Evolutionary conservation across 1,140 invertebrate species (phyloP).

Genomic region (Caenorhabditis briggsae): DNA sequence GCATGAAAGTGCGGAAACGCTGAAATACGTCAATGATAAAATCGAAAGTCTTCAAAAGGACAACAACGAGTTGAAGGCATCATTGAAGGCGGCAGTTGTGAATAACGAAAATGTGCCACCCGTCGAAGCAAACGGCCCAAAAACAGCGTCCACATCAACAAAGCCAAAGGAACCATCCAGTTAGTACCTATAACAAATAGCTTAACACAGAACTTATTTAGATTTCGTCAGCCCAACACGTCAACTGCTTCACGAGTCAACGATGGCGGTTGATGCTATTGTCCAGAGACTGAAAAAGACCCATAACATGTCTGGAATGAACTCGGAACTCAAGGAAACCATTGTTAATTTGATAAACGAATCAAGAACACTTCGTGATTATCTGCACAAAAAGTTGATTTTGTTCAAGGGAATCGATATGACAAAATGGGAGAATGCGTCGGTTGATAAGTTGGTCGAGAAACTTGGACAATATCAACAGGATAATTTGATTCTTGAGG

Average conservation of each 20-base stretch:
- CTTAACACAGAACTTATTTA: not conserved
- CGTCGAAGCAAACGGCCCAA: no score
- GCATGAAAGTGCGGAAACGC: not conserved
- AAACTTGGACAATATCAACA: constrained; percentile 14
- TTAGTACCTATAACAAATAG: no score
- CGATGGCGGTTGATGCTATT: constrained; percentile 20
- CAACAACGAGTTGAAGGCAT: not conserved
- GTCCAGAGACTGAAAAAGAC: constrained; percentile 32
- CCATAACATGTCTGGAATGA: constrained; percentile 12
- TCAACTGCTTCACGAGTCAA: constrained; percentile 35
- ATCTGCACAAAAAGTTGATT: constrained; percentile 31
- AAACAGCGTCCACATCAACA: no score
- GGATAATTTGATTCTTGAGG: constrained; percentile 36
- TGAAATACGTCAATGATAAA: constrained; percentile 1
- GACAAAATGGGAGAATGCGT: constrained; percentile 15
- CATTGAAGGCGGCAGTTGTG: not conserved
- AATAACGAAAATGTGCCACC: constrained; percentile 12
- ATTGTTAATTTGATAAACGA: not conserved
- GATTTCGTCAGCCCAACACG: constrained; percentile 16
- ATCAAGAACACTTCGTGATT: not conserved
- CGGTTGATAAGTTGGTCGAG: not conserved
- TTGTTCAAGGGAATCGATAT: constrained; percentile 47
- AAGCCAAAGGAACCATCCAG: no score
- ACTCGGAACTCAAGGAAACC: not conserved
- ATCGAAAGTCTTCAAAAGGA: not conserved